Percentiles rank a stretch among this genome's conserved stretches.
These are phyloP conservation scores for Cololabis saira DNA, from an alignment of 2,113 vertebrate species.

Conservation along the genomic window DNA sequence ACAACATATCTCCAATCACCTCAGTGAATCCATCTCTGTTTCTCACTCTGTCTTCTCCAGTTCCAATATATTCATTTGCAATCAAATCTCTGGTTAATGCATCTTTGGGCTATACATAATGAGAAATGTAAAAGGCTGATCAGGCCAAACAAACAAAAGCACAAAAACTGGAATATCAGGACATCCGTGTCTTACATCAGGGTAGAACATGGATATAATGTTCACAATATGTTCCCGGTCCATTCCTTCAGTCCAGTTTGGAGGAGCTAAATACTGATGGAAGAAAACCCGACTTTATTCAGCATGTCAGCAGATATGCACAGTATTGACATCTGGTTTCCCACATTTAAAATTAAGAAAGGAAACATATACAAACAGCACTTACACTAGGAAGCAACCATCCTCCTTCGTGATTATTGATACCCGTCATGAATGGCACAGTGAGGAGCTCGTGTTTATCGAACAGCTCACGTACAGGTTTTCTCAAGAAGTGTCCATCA, in stretches of 20 bases:
- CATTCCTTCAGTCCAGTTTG: constrained; percentile 79
- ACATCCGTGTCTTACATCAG: constrained; percentile 64
- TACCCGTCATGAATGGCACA: constrained; percentile 64
- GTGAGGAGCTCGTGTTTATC: constrained; percentile 40
- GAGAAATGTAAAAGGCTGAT: constrained; percentile 15
- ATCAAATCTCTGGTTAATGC: constrained; percentile 40
- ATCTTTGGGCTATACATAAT: constrained; percentile 48
- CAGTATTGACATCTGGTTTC: background rate
- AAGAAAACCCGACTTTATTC: background rate
- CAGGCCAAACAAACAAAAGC: background rate
- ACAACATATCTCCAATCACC: constrained; percentile 73
- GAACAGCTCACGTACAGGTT: constrained; percentile 46
- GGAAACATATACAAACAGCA: background rate
- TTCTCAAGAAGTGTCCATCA: constrained; percentile 61
- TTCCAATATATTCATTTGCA: constrained; percentile 76
- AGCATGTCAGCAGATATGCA: too few relatives aligned
- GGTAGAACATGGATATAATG: constrained; percentile 3
- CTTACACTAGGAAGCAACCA: constrained; percentile 44
- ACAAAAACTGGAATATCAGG: background rate
- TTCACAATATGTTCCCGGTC: constrained; percentile 46
- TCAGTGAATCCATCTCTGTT: constrained; percentile 76
- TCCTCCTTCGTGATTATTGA: constrained; percentile 65
- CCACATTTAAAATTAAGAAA: too few relatives aligned
- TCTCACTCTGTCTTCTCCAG: constrained; percentile 67
- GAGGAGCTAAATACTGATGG: constrained; percentile 50